Conservation (phyloP, 2,888 invertebrate genomes). For the Xanthia togata region DNA sequence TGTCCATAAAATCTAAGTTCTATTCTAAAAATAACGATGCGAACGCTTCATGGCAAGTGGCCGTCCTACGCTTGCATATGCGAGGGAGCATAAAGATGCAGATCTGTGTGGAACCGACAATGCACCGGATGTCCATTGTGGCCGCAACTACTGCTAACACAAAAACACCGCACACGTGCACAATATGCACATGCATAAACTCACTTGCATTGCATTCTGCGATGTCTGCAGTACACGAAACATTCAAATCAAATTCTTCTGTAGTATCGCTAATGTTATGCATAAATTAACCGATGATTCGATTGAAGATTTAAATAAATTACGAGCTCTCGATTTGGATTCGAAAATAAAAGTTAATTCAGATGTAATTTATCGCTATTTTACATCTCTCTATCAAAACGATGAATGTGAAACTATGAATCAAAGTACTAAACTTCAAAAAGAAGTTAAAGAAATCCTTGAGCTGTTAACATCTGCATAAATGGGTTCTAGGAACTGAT, state of each 20-base stretch:
- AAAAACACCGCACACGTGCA: conserved; percentile 53
- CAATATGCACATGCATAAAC: conserved; percentile 32
- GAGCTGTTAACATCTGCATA: conserved; percentile 48
- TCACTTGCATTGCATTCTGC: conserved; percentile 21
- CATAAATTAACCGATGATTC: neutral
- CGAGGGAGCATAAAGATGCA: conserved; percentile 77
- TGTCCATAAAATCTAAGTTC: conserved; percentile 14
- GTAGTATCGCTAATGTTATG: neutral
- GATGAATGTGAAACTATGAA: conserved; percentile 3
- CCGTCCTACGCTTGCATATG: conserved; percentile 60
- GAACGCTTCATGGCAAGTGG: conserved; percentile 37
- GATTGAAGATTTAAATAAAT: conserved; percentile 18
- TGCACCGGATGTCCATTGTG: conserved; percentile 74
- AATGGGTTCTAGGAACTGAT: conserved; percentile 40
- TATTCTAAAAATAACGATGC: conserved; percentile 34
- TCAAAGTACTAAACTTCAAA: conserved; percentile 26
- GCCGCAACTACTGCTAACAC: conserved; percentile 61
- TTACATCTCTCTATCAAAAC: conserved; percentile 13
- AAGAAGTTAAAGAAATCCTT: conserved; percentile 27
- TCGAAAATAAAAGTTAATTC: conserved; percentile 15
- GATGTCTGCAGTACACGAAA: conserved; percentile 25
- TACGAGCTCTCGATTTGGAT: neutral
- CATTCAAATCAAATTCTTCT: neutral
- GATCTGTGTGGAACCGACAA: conserved; percentile 71
- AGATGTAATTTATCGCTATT: conserved; percentile 20